phyloP scores from a whole-genome alignment of 2,797 vertebrate species.

The Typhlichthys eigenmanni region DNA sequence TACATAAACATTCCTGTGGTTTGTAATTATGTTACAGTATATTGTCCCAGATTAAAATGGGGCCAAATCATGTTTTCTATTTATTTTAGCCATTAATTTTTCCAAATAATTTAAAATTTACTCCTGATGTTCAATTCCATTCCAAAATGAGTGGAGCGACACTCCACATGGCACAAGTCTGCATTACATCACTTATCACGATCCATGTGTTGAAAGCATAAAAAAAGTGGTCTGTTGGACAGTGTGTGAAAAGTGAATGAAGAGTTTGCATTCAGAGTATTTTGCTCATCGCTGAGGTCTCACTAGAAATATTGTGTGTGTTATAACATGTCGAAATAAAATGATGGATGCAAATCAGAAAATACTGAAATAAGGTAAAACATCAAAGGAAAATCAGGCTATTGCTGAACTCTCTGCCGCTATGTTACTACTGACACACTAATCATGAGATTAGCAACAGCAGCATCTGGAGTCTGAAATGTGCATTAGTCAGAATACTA shows the following conservation, averaged over 20 bases:
- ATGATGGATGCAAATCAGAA: slow-evolving; percentile 37
- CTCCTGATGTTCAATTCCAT: slow-evolving; percentile 73
- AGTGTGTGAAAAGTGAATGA: slow-evolving; percentile 37
- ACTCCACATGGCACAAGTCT: slow-evolving; percentile 60
- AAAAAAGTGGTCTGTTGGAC: slow-evolving; percentile 41
- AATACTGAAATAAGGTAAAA: slow-evolving; percentile 41
- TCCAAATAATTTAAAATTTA: slow-evolving; percentile 70
- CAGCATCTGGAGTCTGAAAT: slow-evolving; percentile 53
- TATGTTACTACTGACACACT: slow-evolving; percentile 41
- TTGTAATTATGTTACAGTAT: slow-evolving; percentile 49
- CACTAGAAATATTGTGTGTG: slow-evolving; percentile 25
- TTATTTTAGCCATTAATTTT: slow-evolving; percentile 52
- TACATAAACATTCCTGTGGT: slow-evolving; percentile 70
- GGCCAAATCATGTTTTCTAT: slow-evolving; percentile 61
- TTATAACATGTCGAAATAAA: slow-evolving; percentile 26
- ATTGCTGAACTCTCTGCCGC: slow-evolving; percentile 29
- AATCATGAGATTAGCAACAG: slow-evolving; percentile 34
- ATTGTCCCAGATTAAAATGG: slow-evolving; percentile 57
- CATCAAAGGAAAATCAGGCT: slow-evolving; percentile 36
- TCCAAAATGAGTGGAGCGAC: slow-evolving; percentile 73
- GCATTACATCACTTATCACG: slow-evolving; percentile 67
- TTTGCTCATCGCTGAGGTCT: slow-evolving; percentile 30
- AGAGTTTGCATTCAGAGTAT: slow-evolving; percentile 22
- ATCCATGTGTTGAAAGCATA: slow-evolving; percentile 59
- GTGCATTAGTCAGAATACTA: slow-evolving; percentile 54